phyloP scores from a whole-genome alignment of 2,888 invertebrate species.

The Lampropteryx suffumata region DNA sequence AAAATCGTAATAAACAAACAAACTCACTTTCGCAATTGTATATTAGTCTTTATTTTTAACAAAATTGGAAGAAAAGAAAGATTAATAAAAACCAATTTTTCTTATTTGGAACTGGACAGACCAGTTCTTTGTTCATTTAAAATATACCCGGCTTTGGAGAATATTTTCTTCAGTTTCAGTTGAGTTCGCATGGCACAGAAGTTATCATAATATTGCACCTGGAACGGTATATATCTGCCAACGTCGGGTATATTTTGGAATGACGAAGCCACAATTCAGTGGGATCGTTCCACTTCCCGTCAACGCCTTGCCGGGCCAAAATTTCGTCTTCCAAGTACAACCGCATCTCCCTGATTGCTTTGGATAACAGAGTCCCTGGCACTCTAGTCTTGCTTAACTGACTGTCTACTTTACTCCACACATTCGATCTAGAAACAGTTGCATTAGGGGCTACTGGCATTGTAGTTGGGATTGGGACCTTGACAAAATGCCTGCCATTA shows the following conservation, averaged over 20 bases:
- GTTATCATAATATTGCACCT: background rate
- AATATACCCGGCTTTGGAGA: background rate
- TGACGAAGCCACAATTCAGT: conserved; percentile 15
- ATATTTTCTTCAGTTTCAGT: too few relatives aligned
- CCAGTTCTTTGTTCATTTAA: background rate
- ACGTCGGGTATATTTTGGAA: conserved; percentile 9
- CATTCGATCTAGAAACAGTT: background rate
- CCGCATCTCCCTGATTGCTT: conserved; percentile 1
- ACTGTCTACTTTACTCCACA: conserved; percentile 4
- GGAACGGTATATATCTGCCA: conserved; percentile 6
- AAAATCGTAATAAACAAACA: too few relatives aligned
- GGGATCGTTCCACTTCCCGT: conserved; percentile 14
- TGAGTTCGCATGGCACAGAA: background rate
- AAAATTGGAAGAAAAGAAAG: background rate
- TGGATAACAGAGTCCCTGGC: conserved; percentile 9
- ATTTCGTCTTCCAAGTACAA: too few relatives aligned
- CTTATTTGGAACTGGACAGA: background rate
- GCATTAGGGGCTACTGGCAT: background rate
- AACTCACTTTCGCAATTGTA: too few relatives aligned
- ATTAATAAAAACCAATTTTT: background rate
- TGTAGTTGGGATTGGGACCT: conserved; percentile 1
- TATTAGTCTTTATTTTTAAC: background rate
- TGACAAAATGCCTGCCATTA: conserved; percentile 8
- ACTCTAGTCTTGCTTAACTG: background rate
- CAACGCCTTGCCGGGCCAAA: background rate